A percentile compares a stretch with the other conserved stretches of the same genome.
These are phyloP conservation scores for Melanotaenia pygmaea DNA, from an alignment of 2,797 vertebrate genomes.

Conservation along the genomic window DNA sequence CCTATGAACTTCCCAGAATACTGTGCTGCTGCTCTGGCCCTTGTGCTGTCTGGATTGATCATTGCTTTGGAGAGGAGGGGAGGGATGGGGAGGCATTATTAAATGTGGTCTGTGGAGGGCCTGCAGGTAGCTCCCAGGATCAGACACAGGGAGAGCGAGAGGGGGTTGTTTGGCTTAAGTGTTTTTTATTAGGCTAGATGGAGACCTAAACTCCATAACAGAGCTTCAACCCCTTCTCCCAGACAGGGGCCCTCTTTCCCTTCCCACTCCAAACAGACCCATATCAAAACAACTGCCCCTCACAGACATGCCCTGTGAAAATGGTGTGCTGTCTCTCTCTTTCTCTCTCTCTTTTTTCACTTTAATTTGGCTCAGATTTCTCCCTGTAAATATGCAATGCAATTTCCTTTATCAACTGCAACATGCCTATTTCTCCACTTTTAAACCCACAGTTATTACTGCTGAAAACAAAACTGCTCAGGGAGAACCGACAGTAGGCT, in stretches of 20 bases:
- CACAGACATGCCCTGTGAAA: constrained; percentile 70
- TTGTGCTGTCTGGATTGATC: constrained; percentile 9
- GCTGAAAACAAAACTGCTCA: constrained; percentile 57
- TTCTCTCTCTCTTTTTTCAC: constrained; percentile 4
- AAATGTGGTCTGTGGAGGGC: constrained; percentile 73
- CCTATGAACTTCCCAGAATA: constrained; percentile 43
- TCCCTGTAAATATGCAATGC: constrained; percentile 67
- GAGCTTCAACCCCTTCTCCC: constrained; percentile 77
- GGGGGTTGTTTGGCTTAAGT: constrained; percentile 83
- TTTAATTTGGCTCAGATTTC: constrained; percentile 72
- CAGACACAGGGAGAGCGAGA: constrained; percentile 70
- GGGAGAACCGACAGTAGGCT: constrained; percentile 15
- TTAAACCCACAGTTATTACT: constrained; percentile 68
- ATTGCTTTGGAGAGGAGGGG: constrained; percentile 19
- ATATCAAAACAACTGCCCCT: constrained; percentile 82
- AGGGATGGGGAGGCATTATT: constrained; percentile 66
- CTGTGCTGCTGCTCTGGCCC: constrained; percentile 30
- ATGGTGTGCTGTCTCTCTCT: constrained; percentile 49
- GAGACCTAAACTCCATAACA: constrained; percentile 85
- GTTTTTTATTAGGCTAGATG: constrained; percentile 86
- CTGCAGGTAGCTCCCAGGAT: constrained; percentile 82
- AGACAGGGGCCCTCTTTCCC: constrained; percentile 79
- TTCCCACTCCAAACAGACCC: constrained; percentile 67
- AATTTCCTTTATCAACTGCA: constrained; percentile 76
- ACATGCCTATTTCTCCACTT: constrained; percentile 58